These are phyloP conservation scores for Bubo bubo DNA, from an alignment of 2,113 vertebrate genomes.

Conservation along the genomic window DNA sequence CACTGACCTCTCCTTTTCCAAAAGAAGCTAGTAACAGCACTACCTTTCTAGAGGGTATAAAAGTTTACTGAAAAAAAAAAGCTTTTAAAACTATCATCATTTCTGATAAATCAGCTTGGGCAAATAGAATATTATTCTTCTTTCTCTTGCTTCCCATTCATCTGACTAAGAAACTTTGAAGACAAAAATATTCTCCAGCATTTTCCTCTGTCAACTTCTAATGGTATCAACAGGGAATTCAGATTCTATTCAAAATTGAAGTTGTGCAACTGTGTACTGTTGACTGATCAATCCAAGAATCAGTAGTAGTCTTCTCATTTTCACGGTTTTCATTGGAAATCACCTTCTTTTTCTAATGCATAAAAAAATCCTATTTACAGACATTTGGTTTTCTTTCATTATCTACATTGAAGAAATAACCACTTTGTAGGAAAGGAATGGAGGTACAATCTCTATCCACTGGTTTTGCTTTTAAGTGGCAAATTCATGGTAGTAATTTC, in stretches of 20 bases:
- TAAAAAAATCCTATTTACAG: conserved; percentile 40
- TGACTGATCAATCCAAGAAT: not conserved
- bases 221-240: not conserved
- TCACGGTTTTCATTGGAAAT: conserved; percentile 7
- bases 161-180: not conserved
- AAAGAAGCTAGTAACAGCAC: not conserved
- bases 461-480: conserved; percentile 44
- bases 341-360: conserved; percentile 26
- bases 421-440: conserved; percentile 4
- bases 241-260: not conserved
- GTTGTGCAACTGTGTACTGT: not conserved
- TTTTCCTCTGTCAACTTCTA: not conserved
- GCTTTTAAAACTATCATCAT: not conserved
- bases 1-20: not conserved
- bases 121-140: not conserved
- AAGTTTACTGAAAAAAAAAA: not conserved
- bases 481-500: conserved; percentile 37
- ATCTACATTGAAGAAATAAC: conserved; percentile 20
- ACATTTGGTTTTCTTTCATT: not conserved
- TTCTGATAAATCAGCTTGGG: not conserved
- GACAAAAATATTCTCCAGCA: not conserved
- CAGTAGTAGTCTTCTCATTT: not conserved
- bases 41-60: not conserved
- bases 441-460: conserved; percentile 19
- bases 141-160: not conserved